phyloP scores from a whole-genome alignment of 2,797 vertebrate species.

The Sebastes hubbsi region DNA sequence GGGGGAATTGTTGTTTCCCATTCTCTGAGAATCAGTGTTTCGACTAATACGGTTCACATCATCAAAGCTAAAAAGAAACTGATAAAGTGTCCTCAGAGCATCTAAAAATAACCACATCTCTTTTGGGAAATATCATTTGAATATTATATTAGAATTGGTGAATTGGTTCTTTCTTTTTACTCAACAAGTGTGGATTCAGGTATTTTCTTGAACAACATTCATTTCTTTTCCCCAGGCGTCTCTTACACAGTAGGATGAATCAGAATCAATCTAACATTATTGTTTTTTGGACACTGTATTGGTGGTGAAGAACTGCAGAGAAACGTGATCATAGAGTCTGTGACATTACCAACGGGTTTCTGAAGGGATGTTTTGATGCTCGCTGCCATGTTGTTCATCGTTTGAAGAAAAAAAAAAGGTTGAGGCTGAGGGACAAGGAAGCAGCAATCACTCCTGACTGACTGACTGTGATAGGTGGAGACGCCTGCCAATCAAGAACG shows the following conservation, averaged over 20 bases:
- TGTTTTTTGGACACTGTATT: neutral
- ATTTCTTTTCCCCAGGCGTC: neutral
- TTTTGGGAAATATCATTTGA: neutral
- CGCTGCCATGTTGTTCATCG: neutral
- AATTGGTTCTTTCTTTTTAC: no score
- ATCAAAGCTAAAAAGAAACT: neutral
- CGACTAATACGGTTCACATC: neutral
- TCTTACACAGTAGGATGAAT: neutral
- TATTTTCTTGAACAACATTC: neutral
- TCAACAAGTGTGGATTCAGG: neutral
- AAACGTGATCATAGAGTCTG: neutral
- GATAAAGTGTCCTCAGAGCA: neutral
- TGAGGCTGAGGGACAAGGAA: neutral
- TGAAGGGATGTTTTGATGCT: neutral
- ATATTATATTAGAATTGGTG: neutral
- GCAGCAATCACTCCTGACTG: neutral
- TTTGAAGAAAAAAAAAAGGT: slow-evolving; percentile 1
- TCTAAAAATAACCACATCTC: neutral
- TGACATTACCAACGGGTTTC: neutral
- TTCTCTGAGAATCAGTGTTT: neutral
- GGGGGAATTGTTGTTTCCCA: neutral
- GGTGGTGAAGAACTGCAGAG: no score
- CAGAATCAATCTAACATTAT: neutral
- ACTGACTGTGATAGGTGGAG: neutral
- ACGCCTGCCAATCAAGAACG: slow-evolving; percentile 32